Evolutionary conservation across 1,140 invertebrate genomes (phyloP).

Genomic region (Calephelis virginiensis): DNA sequence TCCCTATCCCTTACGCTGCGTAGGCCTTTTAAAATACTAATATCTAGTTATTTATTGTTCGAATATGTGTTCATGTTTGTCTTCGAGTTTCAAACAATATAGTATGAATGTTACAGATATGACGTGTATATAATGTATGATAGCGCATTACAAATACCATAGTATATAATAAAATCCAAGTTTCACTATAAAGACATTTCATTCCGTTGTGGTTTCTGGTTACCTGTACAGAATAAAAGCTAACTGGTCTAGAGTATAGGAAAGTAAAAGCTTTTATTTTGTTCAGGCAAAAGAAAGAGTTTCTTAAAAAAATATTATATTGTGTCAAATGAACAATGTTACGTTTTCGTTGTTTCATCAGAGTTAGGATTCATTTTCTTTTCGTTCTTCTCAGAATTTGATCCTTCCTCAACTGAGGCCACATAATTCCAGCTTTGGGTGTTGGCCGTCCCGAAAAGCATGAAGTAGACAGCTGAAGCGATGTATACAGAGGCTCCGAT

Average conservation of each 20-base stretch:
- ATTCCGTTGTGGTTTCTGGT: no score
- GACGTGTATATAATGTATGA: conserved; percentile 68
- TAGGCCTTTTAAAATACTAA: conserved; percentile 11
- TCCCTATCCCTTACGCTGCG: no score
- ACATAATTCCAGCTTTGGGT: conserved; percentile 83
- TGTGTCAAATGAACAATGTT: no score
- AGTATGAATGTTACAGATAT: conserved; percentile 51
- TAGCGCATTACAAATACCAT: conserved; percentile 45
- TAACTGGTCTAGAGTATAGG: no score
- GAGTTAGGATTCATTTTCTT: no score
- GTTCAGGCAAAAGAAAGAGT: no score
- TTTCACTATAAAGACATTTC: no score
- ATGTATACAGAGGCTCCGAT: conserved; percentile 85
- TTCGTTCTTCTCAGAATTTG: no score
- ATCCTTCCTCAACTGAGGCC: conserved; percentile 32
- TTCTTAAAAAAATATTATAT: no score
- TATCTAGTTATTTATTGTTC: conserved; percentile 34
- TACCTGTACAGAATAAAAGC: no score
- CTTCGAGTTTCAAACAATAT: conserved; percentile 50
- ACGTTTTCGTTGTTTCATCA: no score
- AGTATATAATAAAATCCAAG: conserved; percentile 44
- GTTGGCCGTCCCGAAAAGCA: conserved; percentile 82
- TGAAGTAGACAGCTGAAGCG: conserved; percentile 83
- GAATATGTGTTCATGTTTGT: conserved; percentile 43
- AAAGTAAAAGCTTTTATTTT: no score